A percentile compares a stretch with the other conserved stretches of the same genome.
These are phyloP conservation scores for Hozukius guyotensis DNA, from an alignment of 2,797 vertebrate species.

Conservation along the genomic window DNA sequence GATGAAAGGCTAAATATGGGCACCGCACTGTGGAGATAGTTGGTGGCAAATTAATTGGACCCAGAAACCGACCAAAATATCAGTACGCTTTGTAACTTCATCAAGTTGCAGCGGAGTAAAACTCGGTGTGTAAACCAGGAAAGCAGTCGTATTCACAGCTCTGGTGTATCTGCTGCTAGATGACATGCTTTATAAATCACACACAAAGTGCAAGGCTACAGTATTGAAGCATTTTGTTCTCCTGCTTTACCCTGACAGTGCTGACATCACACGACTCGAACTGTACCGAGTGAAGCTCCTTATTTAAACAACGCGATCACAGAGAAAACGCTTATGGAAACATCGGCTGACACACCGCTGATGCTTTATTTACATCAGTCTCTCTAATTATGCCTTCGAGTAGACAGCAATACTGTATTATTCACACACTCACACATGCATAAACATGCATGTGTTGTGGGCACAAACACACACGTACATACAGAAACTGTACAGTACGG, in stretches of 20 bases:
- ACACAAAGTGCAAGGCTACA: neutral
- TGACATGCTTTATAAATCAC: neutral
- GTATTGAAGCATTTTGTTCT: neutral
- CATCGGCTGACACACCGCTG: slow-evolving; percentile 15
- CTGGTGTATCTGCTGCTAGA: neutral
- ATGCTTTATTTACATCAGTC: slow-evolving; percentile 41
- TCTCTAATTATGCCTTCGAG: slow-evolving; percentile 34
- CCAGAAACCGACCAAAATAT: slow-evolving; percentile 20
- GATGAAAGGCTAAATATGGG: slow-evolving; percentile 35
- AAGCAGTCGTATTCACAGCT: neutral
- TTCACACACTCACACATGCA: neutral
- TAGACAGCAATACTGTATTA: neutral
- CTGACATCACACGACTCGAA: slow-evolving; percentile 16
- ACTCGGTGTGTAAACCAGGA: neutral
- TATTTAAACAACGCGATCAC: slow-evolving; percentile 15
- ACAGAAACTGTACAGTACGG: neutral
- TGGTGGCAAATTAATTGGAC: slow-evolving; percentile 21
- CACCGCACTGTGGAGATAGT: neutral
- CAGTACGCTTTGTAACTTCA: slow-evolving; percentile 1
- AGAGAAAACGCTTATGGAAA: slow-evolving; percentile 16
- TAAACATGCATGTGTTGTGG: neutral
- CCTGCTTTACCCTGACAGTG: neutral
- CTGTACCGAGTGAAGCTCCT: neutral
- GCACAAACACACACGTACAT: neutral
- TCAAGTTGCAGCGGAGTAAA: neutral